Evolutionary conservation across 2,797 vertebrate species (phyloP).

Genomic region (Cynopterus sphinx): DNA sequence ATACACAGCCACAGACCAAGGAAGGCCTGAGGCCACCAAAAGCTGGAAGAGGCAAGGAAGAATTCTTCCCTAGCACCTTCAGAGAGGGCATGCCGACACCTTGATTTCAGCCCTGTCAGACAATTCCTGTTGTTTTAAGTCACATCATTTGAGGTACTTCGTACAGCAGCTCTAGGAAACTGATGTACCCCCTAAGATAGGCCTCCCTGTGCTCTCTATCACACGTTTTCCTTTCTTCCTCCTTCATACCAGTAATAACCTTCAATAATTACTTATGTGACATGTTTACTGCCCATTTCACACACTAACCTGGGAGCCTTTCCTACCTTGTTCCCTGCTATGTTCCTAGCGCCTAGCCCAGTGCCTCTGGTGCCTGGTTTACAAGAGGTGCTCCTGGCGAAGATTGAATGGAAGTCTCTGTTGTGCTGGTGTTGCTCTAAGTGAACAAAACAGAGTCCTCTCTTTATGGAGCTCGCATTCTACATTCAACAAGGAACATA

Average conservation of each 20-base stretch:
- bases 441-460: neutral
- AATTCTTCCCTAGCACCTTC: neutral
- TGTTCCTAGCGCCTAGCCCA: neutral
- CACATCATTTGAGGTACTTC: neutral
- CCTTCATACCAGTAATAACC: neutral
- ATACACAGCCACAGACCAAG: neutral
- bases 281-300: neutral
- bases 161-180: neutral
- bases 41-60: neutral
- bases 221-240: neutral
- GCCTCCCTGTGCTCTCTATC: neutral
- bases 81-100: neutral
- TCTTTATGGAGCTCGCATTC: neutral
- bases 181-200: neutral
- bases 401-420: neutral
- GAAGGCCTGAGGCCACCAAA: neutral
- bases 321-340: neutral
- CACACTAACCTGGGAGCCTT: neutral
- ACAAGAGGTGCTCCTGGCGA: neutral
- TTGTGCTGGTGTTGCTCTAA: neutral
- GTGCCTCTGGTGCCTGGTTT: neutral
- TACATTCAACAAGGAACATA: neutral
- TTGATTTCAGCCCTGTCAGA: neutral
- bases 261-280: neutral
- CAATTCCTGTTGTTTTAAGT: neutral